These are phyloP conservation scores for Caenorhabditis sp. DNA, from an alignment of 2,888 invertebrate genomes.

Conservation along the genomic window DNA sequence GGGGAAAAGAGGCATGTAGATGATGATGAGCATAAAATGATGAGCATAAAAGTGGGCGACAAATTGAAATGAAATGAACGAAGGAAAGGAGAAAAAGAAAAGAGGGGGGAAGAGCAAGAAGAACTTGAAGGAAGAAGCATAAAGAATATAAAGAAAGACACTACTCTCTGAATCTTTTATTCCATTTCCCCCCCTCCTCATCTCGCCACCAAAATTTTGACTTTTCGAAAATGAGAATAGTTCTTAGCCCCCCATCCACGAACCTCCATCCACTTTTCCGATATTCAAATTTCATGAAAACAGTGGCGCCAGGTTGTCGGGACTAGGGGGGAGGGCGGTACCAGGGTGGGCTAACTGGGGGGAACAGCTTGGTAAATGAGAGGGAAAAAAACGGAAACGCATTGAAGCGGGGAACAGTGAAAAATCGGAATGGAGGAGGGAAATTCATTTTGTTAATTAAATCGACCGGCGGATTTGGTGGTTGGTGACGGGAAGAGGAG, in stretches of 20 bases:
- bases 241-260: background rate
- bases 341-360: background rate
- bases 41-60: conserved; percentile 46
- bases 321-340: background rate
- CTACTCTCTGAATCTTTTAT: conserved; percentile 50
- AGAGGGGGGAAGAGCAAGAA: conserved; percentile 4
- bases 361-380: conserved; percentile 38
- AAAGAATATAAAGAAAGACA: conserved; percentile 42
- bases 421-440: conserved; percentile 13
- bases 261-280: background rate
- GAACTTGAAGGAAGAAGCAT: conserved; percentile 34
- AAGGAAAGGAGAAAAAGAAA: conserved; percentile 13
- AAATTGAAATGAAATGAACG: conserved; percentile 60
- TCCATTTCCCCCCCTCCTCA: conserved; percentile 3
- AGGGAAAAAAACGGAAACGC: conserved; percentile 44
- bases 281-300: conserved; percentile 25
- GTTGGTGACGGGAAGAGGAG: background rate
- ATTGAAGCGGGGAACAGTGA: conserved; percentile 36
- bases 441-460: conserved; percentile 63
- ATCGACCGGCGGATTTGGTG: conserved; percentile 35
- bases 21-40: conserved; percentile 18
- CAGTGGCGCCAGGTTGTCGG: conserved; percentile 54
- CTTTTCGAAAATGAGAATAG: conserved; percentile 26
- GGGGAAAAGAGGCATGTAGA: background rate
- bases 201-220: conserved; percentile 32